Evolutionary conservation across 2,797 vertebrate genomes (phyloP), one percentile per base, ranked within the genome.

Genomic region (Antennarius maculatus): DNA sequence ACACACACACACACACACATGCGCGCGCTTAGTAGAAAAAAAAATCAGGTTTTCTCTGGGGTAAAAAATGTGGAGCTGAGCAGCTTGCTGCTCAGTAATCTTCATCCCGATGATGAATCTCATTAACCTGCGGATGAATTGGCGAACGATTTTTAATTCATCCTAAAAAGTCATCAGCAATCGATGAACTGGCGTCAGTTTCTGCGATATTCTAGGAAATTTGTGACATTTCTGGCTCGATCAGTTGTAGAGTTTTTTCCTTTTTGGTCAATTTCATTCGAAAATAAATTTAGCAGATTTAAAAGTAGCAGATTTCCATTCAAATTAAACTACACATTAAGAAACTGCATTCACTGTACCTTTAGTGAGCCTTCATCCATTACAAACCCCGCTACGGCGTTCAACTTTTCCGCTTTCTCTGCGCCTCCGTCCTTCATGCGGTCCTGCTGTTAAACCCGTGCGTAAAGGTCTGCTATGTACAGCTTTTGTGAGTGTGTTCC

Each of bases 341-440:
- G 31, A 73, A 71, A 64, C 69, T 58, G 69, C 66, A 23, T 23
- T 2, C 57, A 82, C 75, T 54, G 76, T 88, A 90, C 92, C 90
- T 93, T 84, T 76, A 70, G 34, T 53, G 89, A 84, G 79, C 62
- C 76, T 84, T 81, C 79, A 58, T 90, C 81, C 91, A 73, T 86
- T 48, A 60, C 67, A 81, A 78, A 75, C 68, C 77, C 83, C 64
- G 68, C 76, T 39, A 42, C 69, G 52, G 77, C 81, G 65, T 67
- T 76, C 52, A 92, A 88, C 88, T 90, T 82, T 82, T 80, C 76
- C 80, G 71, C 63, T 58, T 23, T 50, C 61, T 66, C 8, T 2
- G 17, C 7, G 62, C 71, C 75, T 60, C 68, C 16, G 85, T 88
- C 86, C 89, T 89, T 91, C 89, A 84, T 62, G 78, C 88, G 76